Evolutionary conservation across 2,113 vertebrate genomes (phyloP), one percentile per base, ranked within the genome.

Genomic region (Neoarius graeffei): DNA sequence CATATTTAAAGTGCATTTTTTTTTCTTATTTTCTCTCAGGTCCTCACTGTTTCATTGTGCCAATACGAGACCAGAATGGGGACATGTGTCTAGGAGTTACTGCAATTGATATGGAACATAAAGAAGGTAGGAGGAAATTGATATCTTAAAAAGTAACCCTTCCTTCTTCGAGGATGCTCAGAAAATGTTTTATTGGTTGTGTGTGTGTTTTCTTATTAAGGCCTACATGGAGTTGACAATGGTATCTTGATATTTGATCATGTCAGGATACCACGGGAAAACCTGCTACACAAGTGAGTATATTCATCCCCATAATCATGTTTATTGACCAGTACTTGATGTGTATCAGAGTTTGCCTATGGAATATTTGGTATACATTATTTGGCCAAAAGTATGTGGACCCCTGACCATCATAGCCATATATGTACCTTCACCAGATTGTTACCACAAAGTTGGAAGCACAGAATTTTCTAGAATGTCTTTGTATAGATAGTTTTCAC

Each of bases 1-100:
- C 15, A 7, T 30, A 17, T 52, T 52, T 25, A 81, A 7, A 27
- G 17, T 52, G 42, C 35, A n/a, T 42, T 42, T 4, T 71, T 71
- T 77, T 20, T 77, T 60, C 73, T 0, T 17, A 35, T 62, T 52
- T 59, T 56, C 11, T 81, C 19, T 60, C n/a, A 95, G 94, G 94
- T n/a, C 93, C 93, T 23, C 95, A 94, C 84, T 95, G 94, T 52
- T 95, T 95, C 71, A 93, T 94, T 7, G 90, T 93, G 50, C 93
- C 94, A 1, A 10, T 93, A 30, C 3, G 50, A 5, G 92, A 93
- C 54, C 90, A 86, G 85, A 82, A 88, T 0, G 88, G 90, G 62
- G 85, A 83, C 83, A 86, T 86, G 59, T 91, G 91, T 81, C 92
- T 91, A 0, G 93, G 94, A 82, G 92, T 93, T 81, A 89, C 84